Percentiles rank a stretch among this genome's conserved stretches.
Evolutionary conservation across 2,888 invertebrate genomes (phyloP).

Genomic region (Aradus depressus): DNA sequence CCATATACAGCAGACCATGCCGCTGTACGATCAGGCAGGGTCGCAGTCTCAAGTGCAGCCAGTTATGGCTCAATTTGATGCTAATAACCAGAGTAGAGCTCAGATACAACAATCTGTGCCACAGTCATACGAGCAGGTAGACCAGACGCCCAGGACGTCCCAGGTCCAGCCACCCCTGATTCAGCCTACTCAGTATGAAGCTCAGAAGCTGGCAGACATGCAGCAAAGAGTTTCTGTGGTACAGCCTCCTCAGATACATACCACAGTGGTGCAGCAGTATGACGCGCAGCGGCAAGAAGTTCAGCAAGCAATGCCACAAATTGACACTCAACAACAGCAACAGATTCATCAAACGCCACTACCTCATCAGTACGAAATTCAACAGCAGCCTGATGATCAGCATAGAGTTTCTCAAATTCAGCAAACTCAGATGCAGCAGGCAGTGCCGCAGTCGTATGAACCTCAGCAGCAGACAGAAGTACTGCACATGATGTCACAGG

Average conservation of each 20-base stretch:
- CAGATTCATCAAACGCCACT: not conserved
- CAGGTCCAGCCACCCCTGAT: constrained; percentile 19
- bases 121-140: too few species aligned
- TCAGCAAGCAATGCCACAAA: not conserved
- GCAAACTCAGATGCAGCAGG: not conserved
- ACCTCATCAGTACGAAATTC: not conserved
- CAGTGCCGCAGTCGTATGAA: constrained; percentile 1
- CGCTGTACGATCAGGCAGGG: not conserved
- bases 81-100: too few species aligned
- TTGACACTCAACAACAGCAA: not conserved
- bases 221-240: constrained; percentile 24
- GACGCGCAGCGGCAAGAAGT: not conserved
- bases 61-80: not conserved
- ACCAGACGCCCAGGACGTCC: constrained; percentile 20
- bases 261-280: not conserved
- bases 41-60: not conserved
- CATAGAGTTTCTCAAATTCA: constrained; percentile 3
- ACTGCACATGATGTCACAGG: constrained; percentile 14
- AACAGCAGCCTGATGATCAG: not conserved
- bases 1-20: not conserved
- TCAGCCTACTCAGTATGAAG: not conserved
- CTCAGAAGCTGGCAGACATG: constrained; percentile 9
- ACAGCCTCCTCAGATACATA: constrained; percentile 16
- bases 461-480: not conserved
- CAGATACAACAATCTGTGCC: too few species aligned